phyloP scores from a whole-genome alignment of 2,888 invertebrate genomes.

The Nomada ferruginata region DNA sequence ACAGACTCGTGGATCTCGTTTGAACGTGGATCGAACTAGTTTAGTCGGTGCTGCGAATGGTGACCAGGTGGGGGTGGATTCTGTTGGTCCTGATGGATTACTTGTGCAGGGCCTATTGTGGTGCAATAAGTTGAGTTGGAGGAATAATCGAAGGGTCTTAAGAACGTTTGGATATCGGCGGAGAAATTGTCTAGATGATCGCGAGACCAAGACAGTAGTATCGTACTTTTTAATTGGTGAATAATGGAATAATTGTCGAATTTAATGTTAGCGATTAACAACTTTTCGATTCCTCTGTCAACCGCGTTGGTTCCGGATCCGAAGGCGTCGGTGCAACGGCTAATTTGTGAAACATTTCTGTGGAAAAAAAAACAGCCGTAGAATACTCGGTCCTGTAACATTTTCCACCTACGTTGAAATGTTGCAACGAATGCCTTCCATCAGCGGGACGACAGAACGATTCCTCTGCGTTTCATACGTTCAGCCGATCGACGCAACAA shows the following conservation, averaged over 20 bases:
- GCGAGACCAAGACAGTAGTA: no score
- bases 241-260: no score
- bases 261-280: no score
- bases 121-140: no score
- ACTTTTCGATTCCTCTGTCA: neutral
- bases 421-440: conserved; percentile 45
- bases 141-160: no score
- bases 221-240: no score
- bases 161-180: no score
- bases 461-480: conserved; percentile 48
- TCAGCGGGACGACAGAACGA: conserved; percentile 37
- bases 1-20: conserved; percentile 50
- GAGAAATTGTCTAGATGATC: no score
- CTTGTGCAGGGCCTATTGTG: no score
- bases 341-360: conserved; percentile 14
- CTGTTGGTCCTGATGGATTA: no score
- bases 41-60: neutral
- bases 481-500: conserved; percentile 53
- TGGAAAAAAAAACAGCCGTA: neutral
- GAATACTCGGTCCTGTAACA: conserved; percentile 25
- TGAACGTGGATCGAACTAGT: conserved; percentile 34
- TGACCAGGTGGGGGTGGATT: no score
- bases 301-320: neutral
- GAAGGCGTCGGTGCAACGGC: neutral
- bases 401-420: conserved; percentile 49